Evolutionary conservation across 2,113 vertebrate species (phyloP), one percentile per base, ranked within the genome.

Genomic region (Hyaena hyaena): DNA sequence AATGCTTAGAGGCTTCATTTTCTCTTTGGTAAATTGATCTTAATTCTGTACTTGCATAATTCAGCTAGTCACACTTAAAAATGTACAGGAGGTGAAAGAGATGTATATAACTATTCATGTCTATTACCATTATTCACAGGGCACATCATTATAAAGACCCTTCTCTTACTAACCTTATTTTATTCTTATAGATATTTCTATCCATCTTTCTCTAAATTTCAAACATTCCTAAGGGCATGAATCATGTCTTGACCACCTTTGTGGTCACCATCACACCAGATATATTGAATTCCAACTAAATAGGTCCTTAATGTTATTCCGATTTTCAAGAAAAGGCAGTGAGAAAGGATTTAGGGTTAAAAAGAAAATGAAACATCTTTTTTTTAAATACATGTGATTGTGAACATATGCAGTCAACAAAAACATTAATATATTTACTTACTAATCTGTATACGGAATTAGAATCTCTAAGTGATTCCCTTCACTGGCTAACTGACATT

Each of bases 1-100:
- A 68, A 43, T 50, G 55, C 26, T 85, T 55, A 91, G 84, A 77
- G 73, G 85, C 17, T 94, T 86, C 35, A 65, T 88, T 91, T 86
- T 86, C 10, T 93, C 61, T 71, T 88, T 65, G 35, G 14, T 86
- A 94, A 89, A 91, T 93, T 77, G 73, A 74, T 94, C 48, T 65
- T 82, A n/a, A 53, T 83, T 71, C 71, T 79, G 17, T 50, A 93
- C 90, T 85, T 86, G 33, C 28, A 86, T 35, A 86, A 87, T 92
- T 80, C 39, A 39, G n/a, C 45, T 74, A 80, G 73, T 97, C 66
- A 91, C 39, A 83, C 65, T 92, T 74, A 69, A 35, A 61, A 61
- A 77, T n/a, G 17, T 87, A 80, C 7, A 73, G 68, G 23, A 94
- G 14, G 19, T 79, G 28, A 65, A 89, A 79, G 81, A 33, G 35